Conservation (phyloP, 2,113 vertebrate species). For the Alces alces region DNA sequence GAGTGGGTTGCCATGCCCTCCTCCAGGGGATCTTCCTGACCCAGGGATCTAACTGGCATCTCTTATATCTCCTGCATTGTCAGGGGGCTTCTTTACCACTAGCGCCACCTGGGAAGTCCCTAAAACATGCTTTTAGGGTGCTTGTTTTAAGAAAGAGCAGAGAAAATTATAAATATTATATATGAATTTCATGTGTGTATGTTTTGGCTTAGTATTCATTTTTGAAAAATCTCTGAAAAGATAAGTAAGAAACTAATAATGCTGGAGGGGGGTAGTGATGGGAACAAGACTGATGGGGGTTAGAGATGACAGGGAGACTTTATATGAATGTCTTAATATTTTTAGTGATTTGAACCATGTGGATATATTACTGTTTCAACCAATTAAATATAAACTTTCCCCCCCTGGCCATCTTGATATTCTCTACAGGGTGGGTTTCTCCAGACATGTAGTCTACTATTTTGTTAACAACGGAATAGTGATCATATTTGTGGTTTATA, state of each 20-base stretch:
- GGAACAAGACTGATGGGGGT: background rate
- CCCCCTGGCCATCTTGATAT: background rate
- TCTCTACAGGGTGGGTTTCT: background rate
- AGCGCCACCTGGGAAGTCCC: background rate
- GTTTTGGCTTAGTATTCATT: background rate
- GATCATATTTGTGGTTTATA: background rate
- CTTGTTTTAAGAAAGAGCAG: background rate
- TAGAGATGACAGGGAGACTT: background rate
- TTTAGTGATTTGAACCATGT: background rate
- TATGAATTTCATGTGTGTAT: background rate
- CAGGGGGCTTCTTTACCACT: background rate
- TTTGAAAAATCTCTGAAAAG: background rate
- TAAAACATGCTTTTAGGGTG: background rate
- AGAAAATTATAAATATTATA: background rate
- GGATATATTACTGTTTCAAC: background rate
- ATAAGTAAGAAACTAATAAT: background rate
- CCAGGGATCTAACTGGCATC: background rate
- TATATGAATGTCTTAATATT: background rate
- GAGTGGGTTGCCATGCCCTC: background rate
- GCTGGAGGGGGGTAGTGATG: background rate
- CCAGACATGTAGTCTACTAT: background rate
- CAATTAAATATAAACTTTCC: background rate
- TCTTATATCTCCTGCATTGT: background rate
- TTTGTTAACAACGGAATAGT: conserved; percentile 8
- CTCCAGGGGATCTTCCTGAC: background rate